Percentiles rank a stretch among this genome's conserved stretches.
Evolutionary conservation across 2,888 invertebrate genomes (phyloP).

Genomic region (Drosophila kuntzei): DNA sequence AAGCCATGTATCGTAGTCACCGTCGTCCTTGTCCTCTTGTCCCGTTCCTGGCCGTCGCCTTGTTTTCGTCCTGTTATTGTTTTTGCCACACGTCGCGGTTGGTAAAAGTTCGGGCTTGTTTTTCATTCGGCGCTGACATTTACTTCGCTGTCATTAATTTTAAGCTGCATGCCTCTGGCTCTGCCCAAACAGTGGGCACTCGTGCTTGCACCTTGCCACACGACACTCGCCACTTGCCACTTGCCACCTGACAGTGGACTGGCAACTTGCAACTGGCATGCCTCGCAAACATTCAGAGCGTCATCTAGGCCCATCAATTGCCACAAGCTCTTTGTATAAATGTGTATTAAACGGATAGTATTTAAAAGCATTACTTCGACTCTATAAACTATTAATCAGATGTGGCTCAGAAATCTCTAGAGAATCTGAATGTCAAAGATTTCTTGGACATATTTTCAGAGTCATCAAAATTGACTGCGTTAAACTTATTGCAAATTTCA

Average conservation of each 20-base stretch:
- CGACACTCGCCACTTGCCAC: conserved; percentile 1
- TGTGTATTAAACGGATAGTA: background rate
- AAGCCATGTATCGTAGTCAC: conserved; percentile 66
- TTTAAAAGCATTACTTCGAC: background rate
- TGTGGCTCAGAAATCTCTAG: too few species aligned
- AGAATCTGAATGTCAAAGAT: too few species aligned
- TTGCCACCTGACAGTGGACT: background rate
- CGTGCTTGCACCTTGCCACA: conserved; percentile 23
- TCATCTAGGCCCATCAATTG: conserved; percentile 20
- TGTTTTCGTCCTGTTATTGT: conserved; percentile 62
- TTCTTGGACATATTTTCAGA: too few species aligned
- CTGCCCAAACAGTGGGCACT: conserved; percentile 27
- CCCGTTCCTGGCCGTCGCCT: background rate
- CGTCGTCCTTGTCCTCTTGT: conserved; percentile 13
- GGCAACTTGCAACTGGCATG: conserved; percentile 20
- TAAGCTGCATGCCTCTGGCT: conserved; percentile 66
- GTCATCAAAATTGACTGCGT: too few species aligned
- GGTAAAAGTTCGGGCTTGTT: conserved; percentile 68
- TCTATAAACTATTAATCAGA: background rate
- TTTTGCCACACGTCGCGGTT: conserved; percentile 75
- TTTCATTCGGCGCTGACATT: conserved; percentile 74
- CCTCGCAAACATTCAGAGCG: conserved; percentile 20
- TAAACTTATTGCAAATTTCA: too few species aligned
- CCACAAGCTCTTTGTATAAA: conserved; percentile 14
- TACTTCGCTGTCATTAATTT: conserved; percentile 77